These are phyloP conservation scores for Oncorhynchus mykiss DNA, from an alignment of 2,113 vertebrate genomes.

Conservation along the genomic window DNA sequence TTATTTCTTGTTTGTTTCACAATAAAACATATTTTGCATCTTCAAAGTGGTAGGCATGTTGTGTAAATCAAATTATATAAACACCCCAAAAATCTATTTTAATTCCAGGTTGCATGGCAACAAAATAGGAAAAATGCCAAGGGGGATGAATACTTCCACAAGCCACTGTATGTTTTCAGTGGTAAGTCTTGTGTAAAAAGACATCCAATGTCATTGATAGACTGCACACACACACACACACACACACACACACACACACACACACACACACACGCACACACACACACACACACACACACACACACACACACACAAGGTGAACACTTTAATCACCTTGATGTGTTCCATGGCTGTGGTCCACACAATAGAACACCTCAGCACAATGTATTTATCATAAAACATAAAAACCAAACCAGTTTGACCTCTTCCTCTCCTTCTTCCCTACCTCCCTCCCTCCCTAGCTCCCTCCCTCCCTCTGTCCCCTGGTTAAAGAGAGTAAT, in stretches of 20 bases:
- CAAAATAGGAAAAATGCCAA: too few relatives aligned
- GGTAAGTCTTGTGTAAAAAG: background rate
- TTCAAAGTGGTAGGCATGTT: too few relatives aligned
- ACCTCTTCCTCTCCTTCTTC: constrained; percentile 1
- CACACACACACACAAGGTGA: constrained; percentile 18
- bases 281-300: constrained; percentile 13
- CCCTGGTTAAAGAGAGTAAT: constrained; percentile 48
- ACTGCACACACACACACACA: constrained; percentile 9
- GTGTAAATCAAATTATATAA: too few relatives aligned
- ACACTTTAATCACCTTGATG: constrained; percentile 39
- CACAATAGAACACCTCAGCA: constrained; percentile 15
- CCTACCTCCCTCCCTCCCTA: constrained; percentile 1
- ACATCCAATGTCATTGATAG: background rate
- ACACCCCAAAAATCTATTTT: too few relatives aligned
- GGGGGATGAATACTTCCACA: too few relatives aligned
- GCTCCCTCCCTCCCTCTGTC: constrained; percentile 9
- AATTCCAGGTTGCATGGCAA: too few relatives aligned
- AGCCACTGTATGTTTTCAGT: too few relatives aligned
- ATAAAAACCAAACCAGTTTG: constrained; percentile 40
- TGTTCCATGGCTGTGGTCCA: constrained; percentile 25
- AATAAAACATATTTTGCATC: too few relatives aligned
- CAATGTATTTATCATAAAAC: constrained; percentile 44
- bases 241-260: constrained; percentile 19
- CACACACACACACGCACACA: constrained; percentile 14
- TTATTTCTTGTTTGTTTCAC: too few relatives aligned